phyloP scores from a whole-genome alignment of 64 coral and sea anemone species.

The Montipora foliosa region DNA sequence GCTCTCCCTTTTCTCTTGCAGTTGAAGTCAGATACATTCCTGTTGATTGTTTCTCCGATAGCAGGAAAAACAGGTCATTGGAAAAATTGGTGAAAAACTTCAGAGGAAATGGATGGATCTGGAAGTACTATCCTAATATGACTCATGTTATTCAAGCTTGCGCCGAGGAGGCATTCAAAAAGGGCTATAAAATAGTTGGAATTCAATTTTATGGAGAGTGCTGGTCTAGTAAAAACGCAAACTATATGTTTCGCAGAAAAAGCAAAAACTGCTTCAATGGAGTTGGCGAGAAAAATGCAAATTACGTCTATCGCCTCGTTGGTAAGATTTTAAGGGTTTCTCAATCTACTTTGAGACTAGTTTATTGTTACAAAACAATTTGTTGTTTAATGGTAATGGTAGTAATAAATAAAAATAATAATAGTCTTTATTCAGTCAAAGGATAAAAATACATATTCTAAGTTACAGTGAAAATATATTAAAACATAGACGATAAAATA shows the following conservation, averaged over 20 bases:
- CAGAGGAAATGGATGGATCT: not conserved
- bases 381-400: no score
- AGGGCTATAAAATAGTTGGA: constrained; percentile 18
- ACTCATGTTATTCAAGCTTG: not conserved
- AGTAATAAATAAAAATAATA: no score
- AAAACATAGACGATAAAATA: no score
- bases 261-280: constrained; percentile 2
- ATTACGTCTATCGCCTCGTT: constrained; percentile 25
- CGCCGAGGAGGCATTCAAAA: not conserved
- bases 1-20: not conserved
- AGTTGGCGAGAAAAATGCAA: not conserved
- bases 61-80: not conserved
- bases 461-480: no score
- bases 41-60: constrained; percentile 16
- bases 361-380: no score
- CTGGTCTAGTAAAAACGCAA: not conserved
- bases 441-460: no score
- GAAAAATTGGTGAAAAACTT: not conserved
- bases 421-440: no score
- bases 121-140: not conserved
- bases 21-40: constrained; percentile 30
- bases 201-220: constrained; percentile 15
- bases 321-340: not conserved
- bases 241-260: not conserved
- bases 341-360: no score